Conservation (phyloP, 2,113 vertebrate species). For the Oenanthe oenanthe region DNA sequence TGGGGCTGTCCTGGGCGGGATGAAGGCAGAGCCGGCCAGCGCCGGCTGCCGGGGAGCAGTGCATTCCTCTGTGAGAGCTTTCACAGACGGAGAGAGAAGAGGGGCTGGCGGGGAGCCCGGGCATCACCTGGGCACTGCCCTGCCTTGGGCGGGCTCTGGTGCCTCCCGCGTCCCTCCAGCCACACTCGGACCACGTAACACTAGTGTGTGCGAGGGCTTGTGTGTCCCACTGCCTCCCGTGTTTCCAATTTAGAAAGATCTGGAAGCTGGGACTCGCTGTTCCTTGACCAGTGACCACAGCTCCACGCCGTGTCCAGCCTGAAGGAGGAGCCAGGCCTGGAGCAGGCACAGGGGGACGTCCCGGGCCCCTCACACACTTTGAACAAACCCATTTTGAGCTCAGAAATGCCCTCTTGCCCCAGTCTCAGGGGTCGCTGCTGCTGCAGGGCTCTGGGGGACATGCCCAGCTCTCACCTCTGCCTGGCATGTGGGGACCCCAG, state of each 20-base stretch:
- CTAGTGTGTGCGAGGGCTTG: fast-evolving
- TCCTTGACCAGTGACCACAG: neutral
- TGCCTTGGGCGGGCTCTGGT: neutral
- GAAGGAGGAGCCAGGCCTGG: fast-evolving
- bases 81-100: neutral
- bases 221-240: neutral
- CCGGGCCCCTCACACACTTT: neutral
- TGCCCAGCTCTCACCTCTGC: fast-evolving
- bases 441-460: fast-evolving
- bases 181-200: fast-evolving
- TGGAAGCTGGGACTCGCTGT: neutral
- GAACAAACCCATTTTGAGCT: neutral
- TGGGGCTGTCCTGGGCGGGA: neutral
- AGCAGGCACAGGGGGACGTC: neutral
- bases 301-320: fast-evolving
- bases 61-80: neutral
- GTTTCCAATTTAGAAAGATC: neutral
- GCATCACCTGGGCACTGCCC: neutral
- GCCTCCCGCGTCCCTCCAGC: neutral
- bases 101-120: neutral
- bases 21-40: neutral
- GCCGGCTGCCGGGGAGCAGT: neutral
- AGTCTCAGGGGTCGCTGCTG: fast-evolving
- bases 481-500: fast-evolving
- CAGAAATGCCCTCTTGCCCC: neutral